Base-by-base conservation (phyloP, 1,140 invertebrate genomes). In the Zaprionus nigranus region DNA sequence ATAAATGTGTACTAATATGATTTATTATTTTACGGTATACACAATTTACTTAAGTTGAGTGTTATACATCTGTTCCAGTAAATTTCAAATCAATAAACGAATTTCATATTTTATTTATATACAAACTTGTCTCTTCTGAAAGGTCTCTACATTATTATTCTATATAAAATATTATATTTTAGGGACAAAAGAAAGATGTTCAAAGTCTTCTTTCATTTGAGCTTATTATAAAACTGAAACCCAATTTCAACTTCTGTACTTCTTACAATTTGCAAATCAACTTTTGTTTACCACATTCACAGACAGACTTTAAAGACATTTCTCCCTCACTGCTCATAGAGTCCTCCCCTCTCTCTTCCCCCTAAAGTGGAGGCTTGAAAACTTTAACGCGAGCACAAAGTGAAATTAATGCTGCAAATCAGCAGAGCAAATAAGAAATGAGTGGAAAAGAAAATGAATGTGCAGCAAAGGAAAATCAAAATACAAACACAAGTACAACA, bases 351-450 rank as follows among this genome's bases (percentile, higher is more conserved):
- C n/a, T n/a, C n/a, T 7, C n/a, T 9, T 0, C 2, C 2, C 1
- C 15, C 2, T 12, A 15, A 15, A 38, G 36, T 38, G 40, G 40
- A n/a, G 2, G 20, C 20, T 49, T 12, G 46, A 51, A 20, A 51
- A 51, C 46, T 51, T 51, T 51, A 51, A 24, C 46, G 17, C 46
- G 46, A 17, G 20, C 20, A 51, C 46, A 51, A 24, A 40, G 59
- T 61, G 53, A 78, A 78, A 73, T 66, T 62, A 75, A 64, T 71
- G 67, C 74, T 71, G 70, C 58, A 78, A 78, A 78, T 75, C 66
- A 78, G 51, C 62, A 74, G 79, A 72, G 67, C 51, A 86, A 76
- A 85, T 75, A 86, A 84, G 63, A 67, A 82, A 65, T 51, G 46
- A 24, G 46, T 46, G 26, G 40, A 53, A 51, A 43, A 58, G 11